Base-by-base conservation (phyloP, 2,797 vertebrate genomes). In the Fistularia commersonii region DNA sequence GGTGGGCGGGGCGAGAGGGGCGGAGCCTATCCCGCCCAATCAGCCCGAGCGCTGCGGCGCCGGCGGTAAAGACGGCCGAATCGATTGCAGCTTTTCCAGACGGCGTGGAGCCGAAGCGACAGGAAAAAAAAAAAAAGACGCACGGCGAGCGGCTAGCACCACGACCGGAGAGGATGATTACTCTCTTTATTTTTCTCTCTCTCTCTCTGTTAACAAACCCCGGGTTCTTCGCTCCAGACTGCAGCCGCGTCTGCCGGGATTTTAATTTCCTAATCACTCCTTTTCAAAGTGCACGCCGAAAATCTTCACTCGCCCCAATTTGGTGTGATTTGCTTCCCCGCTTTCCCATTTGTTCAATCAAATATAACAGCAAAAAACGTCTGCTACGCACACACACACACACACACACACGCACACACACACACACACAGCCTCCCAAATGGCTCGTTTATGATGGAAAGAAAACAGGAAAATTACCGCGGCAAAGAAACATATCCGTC, bases 331-430 rank as follows among this genome's bases (percentile, higher is more conserved):
- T 53, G 43, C 58, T 51, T 63, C 33, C 64, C 64, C 68, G 65
- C 46, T 50, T 69, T 83, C 56, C 76, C 62, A 56, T 76, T 72
- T 66, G 55, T 66, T 64, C 65, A 77, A 81, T 84, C 64, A 83
- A 79, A 86, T 69, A 74, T 9, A 71, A 73, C 61, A 57, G 64
- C 54, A 73, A 63, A 74, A 68, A 81, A 73, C 66, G 57, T 51
- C 46, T 48, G 60, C 54, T 41, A n/a, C n/a, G n/a, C n/a, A n/a
- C n/a, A n/a, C n/a, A n/a, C n/a, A n/a, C n/a, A n/a, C n/a, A n/a
- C n/a, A 14, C 11, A 75, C 64, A 65, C 52, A 61, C 69, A 61
- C 48, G 49, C 56, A 65, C 59, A 49, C n/a, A 52, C 35, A 11
- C 33, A 48, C 52, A 72, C 77, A 71, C 69, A 46, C 72, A 58